These are phyloP conservation scores for Fulica atra DNA, from an alignment of 2,113 vertebrate genomes.

Conservation along the genomic window DNA sequence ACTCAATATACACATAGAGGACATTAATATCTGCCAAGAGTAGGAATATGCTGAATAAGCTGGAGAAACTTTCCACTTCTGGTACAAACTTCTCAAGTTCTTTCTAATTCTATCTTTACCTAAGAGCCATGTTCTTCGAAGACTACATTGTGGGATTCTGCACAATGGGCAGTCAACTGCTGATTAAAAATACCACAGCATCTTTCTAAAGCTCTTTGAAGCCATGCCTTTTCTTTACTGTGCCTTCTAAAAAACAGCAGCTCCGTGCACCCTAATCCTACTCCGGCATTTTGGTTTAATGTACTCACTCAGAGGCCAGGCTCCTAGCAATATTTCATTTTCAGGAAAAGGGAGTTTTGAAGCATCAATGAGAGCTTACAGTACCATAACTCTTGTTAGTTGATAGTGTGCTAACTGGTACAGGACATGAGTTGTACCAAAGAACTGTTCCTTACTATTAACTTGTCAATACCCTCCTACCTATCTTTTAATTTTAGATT, in stretches of 20 bases:
- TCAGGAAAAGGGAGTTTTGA: not conserved
- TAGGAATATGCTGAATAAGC: not conserved
- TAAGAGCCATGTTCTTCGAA: not conserved
- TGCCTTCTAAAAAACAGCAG: not conserved
- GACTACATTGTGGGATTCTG: not conserved
- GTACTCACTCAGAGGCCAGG: not conserved
- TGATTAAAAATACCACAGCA: not conserved
- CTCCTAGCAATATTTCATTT: not conserved
- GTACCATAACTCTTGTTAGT: not conserved
- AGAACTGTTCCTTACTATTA: not conserved
- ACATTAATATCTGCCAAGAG: not conserved
- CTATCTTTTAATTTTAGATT: not conserved
- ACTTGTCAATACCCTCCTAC: not conserved
- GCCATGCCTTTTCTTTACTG: not conserved
- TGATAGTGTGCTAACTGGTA: not conserved
- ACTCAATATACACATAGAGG: not conserved
- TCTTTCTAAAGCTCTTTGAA: not conserved
- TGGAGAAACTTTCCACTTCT: not conserved
- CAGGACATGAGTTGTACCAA: not conserved
- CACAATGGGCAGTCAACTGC: not conserved
- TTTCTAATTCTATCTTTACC: not conserved
- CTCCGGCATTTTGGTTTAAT: not conserved
- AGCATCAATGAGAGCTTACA: not conserved
- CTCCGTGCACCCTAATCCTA: not conserved
- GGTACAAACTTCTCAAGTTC: not conserved